Evolutionary conservation across 2,888 invertebrate species (phyloP).

Genomic region (Beris morrisii): DNA sequence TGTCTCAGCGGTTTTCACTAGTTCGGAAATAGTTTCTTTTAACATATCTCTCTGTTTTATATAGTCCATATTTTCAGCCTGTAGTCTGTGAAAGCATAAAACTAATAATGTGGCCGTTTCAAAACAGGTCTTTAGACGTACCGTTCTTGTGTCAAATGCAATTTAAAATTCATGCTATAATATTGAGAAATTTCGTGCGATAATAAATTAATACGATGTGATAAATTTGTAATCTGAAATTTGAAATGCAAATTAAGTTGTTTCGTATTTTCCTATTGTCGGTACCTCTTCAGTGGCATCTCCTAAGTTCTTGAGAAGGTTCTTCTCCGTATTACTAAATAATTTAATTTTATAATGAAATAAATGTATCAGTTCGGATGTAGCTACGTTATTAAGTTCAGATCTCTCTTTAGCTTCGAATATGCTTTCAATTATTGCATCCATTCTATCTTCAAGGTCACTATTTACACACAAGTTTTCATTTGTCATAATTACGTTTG

Average conservation of each 20-base stretch:
- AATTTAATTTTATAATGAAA: conserved; percentile 53
- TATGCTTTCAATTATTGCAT: conserved; percentile 44
- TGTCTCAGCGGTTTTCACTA: conserved; percentile 38
- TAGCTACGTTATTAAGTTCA: conserved; percentile 48
- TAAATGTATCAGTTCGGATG: conserved; percentile 53
- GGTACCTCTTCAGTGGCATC: conserved; percentile 48
- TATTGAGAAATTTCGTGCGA: conserved; percentile 51
- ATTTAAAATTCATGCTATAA: conserved; percentile 51
- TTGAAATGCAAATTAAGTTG: conserved; percentile 8
- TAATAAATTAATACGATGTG: conserved; percentile 50
- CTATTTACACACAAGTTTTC: conserved; percentile 21
- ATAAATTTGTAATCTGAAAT: conserved; percentile 47
- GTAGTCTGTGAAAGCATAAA: conserved; percentile 43
- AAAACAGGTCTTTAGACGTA: conserved; percentile 36
- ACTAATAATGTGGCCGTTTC: neutral
- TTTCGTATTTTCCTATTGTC: neutral
- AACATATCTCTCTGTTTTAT: conserved; percentile 49
- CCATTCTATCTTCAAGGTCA: conserved; percentile 46
- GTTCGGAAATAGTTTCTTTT: conserved; percentile 36
- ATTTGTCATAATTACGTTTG: neutral
- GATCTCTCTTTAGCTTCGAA: conserved; percentile 27
- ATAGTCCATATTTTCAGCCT: conserved; percentile 51
- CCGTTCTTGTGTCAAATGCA: conserved; percentile 52
- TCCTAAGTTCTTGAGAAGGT: conserved; percentile 48
- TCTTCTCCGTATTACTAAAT: conserved; percentile 44